A percentile compares a stretch with the other conserved stretches of the same genome.
These are phyloP conservation scores for Autographa pulchrina DNA, from an alignment of 2,888 invertebrate species.

Conservation along the genomic window DNA sequence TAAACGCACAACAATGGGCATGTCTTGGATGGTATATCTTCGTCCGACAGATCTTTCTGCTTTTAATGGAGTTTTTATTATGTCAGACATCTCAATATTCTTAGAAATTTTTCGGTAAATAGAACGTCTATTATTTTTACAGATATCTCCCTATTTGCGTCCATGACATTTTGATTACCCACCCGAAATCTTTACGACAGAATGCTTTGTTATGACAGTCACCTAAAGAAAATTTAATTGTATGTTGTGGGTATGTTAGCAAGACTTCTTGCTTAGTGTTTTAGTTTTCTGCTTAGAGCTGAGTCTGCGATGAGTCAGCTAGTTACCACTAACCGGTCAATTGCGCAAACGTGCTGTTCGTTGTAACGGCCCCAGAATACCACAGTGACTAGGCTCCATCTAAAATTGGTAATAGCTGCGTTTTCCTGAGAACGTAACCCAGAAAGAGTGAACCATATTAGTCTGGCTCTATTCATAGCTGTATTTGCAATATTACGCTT, in stretches of 20 bases:
- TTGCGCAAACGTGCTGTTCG: conserved; percentile 34
- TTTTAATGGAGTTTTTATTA: background rate
- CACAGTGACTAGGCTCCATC: conserved; percentile 20
- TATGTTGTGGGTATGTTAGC: conserved; percentile 33
- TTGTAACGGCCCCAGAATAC: conserved; percentile 28
- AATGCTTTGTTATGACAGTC: no score
- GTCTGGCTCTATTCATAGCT: background rate
- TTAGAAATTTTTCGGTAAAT: background rate
- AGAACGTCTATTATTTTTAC: no score
- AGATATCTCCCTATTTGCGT: no score
- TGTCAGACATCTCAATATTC: background rate
- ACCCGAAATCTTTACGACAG: background rate
- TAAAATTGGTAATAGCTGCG: conserved; percentile 31
- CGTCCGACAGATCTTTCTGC: background rate
- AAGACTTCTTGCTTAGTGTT: background rate
- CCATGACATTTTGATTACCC: conserved; percentile 23
- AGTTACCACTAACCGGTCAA: conserved; percentile 24
- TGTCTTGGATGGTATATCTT: conserved; percentile 1
- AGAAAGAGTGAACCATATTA: conserved; percentile 14
- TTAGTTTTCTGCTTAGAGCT: conserved; percentile 14
- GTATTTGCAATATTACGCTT: background rate
- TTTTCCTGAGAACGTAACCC: conserved; percentile 14
- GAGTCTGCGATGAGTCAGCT: conserved; percentile 46
- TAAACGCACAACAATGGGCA: conserved; percentile 13
- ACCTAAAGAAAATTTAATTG: background rate